Evolutionary conservation across 2,113 vertebrate genomes (phyloP), one percentile per base, ranked within the genome.

Genomic region (Mastomys natalensis): DNA sequence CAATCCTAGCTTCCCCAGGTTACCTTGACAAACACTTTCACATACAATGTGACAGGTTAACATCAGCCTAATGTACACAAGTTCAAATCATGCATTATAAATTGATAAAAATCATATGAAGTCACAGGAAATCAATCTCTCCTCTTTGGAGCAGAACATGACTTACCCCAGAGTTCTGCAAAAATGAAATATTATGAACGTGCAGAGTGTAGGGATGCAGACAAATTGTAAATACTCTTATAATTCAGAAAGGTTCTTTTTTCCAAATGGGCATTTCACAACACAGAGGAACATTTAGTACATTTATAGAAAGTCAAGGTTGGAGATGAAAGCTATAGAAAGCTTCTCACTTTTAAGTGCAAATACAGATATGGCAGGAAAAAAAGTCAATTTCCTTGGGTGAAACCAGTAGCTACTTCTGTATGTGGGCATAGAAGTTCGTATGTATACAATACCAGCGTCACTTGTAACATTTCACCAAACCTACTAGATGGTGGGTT

Each of bases 31-130:
- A 94, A 84, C 19, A 19, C 26, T 87, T 91, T 91, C 26, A 12
- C 89, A 94, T 48, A 51, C 13, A 40, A 64, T 37, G 37, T 82
- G 17, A 94, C 89, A 95, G 62, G 43, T 64, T 84, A 95, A 89
- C 37, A 90, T 40, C 60, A 96, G 19, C 22, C 64, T 64, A 81
- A 43, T 22, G 86, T 60, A 89, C 80, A 58, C 48, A 96, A 94
- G 87, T 64, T 55, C 9, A 55, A 78, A 34, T 60, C 84, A 51
- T 45, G 10, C 24, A 40, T 26, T 95, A 53, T 64, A 86, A 89
- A 91, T 91, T 55, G 78, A 94, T 87, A 37, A 87, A 76, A 51
- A 48, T 64, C 70, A 7, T 70, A 51, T 9, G 51, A 22, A 45
- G 64, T 3, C 29, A 48, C 15, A 76, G 74, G 92, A 58, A 95